These are phyloP conservation scores for Malacosoma neustria DNA, from an alignment of 2,888 invertebrate genomes.

Conservation along the genomic window DNA sequence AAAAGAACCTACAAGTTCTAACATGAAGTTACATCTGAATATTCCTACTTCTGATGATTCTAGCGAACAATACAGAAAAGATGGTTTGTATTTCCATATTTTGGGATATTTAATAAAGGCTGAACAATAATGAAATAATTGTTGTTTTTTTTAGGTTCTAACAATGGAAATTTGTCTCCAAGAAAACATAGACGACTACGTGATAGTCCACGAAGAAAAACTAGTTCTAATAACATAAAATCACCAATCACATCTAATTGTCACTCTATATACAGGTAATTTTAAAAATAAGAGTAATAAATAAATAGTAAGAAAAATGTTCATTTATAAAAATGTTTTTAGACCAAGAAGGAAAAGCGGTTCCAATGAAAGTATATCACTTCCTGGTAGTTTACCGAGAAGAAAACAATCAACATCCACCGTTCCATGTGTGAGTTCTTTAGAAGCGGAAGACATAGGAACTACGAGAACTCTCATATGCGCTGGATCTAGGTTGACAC, in stretches of 20 bases:
- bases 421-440: slow-evolving; percentile 58
- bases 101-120: background rate
- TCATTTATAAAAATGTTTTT: slow-evolving; percentile 5
- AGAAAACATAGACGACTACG: slow-evolving; percentile 77
- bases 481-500: slow-evolving; percentile 63
- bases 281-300: background rate
- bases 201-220: slow-evolving; percentile 80
- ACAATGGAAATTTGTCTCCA: slow-evolving; percentile 69
- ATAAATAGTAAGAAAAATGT: background rate
- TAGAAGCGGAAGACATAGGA: slow-evolving; percentile 69
- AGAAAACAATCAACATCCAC: slow-evolving; percentile 75
- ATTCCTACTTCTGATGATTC: slow-evolving; percentile 78
- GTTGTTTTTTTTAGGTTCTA: slow-evolving; percentile 29
- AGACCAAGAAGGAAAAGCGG: slow-evolving; percentile 66
- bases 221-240: slow-evolving; percentile 66
- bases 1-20: slow-evolving; percentile 65
- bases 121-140: background rate
- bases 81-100: slow-evolving; percentile 41
- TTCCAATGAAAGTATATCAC: slow-evolving; percentile 77
- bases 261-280: slow-evolving; percentile 58
- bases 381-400: slow-evolving; percentile 77
- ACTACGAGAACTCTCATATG: slow-evolving; percentile 62
- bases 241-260: slow-evolving; percentile 65
- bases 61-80: slow-evolving; percentile 70
- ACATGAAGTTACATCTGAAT: slow-evolving; percentile 70